Evolutionary conservation across 1,140 invertebrate genomes (phyloP).

Genomic region (Aphelenchoides avenae): DNA sequence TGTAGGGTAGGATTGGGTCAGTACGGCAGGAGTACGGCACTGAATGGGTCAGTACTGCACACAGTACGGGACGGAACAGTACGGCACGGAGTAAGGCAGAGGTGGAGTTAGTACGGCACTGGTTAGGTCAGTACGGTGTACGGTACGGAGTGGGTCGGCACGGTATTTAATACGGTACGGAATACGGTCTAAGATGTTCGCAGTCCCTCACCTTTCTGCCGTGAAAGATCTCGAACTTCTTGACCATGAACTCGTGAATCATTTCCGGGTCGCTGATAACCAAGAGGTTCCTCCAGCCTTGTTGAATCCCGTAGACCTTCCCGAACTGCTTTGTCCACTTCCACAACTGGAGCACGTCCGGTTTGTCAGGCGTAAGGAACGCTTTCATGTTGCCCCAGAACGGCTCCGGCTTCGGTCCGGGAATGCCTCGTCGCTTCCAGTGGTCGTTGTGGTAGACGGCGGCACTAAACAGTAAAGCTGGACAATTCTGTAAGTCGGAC

Average conservation of each 20-base stretch:
- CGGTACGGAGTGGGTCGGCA: too few species aligned
- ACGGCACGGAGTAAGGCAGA: background rate
- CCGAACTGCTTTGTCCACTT: slow-evolving; percentile 34
- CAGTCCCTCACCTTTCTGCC: slow-evolving; percentile 7
- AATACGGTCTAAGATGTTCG: too few species aligned
- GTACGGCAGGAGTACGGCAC: too few species aligned
- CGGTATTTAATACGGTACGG: too few species aligned
- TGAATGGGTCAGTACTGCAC: too few species aligned
- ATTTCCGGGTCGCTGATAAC: slow-evolving; percentile 18
- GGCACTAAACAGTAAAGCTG: background rate
- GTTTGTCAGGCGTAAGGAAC: slow-evolving; percentile 1
- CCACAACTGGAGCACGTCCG: slow-evolving; percentile 5
- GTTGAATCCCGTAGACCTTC: slow-evolving; percentile 32
- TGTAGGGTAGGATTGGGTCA: too few species aligned
- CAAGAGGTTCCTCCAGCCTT: slow-evolving; percentile 8
- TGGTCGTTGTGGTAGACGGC: slow-evolving; percentile 3
- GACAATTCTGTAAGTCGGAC: too few species aligned
- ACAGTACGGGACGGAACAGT: too few species aligned
- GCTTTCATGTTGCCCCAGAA: slow-evolving; percentile 15
- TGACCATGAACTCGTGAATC: slow-evolving; percentile 15
- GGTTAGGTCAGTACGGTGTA: too few species aligned
- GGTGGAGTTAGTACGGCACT: background rate
- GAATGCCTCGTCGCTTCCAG: slow-evolving; percentile 24
- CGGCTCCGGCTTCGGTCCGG: slow-evolving; percentile 3
- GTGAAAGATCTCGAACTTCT: slow-evolving; percentile 23